A percentile compares a stretch with the other conserved stretches of the same genome.
phyloP scores from a whole-genome alignment of 1,140 invertebrate species.

The Camponotus pennsylvanicus region DNA sequence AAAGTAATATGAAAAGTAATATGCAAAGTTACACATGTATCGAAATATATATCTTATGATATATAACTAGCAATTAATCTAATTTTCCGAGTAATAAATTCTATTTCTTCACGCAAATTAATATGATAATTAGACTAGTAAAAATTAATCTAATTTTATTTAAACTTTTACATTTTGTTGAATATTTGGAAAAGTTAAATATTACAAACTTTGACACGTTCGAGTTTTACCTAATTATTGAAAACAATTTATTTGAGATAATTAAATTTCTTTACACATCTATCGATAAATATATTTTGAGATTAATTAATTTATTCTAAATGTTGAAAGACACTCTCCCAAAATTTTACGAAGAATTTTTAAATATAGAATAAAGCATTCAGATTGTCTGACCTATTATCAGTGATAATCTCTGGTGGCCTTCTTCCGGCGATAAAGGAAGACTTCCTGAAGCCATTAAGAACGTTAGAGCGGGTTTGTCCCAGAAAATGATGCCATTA shows the following conservation, averaged over 20 bases:
- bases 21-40: neutral
- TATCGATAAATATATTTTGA: neutral
- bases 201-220: neutral
- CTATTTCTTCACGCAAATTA: neutral
- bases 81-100: conserved; percentile 9
- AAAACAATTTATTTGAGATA: neutral
- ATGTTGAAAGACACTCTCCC: no score
- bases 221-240: neutral
- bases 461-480: conserved; percentile 47
- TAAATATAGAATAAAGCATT: neutral
- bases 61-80: neutral
- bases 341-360: conserved; percentile 3
- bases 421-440: conserved; percentile 69
- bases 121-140: neutral
- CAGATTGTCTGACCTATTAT: neutral
- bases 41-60: neutral
- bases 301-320: neutral
- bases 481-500: conserved; percentile 70
- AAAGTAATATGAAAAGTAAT: neutral
- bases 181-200: neutral
- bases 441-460: conserved; percentile 67
- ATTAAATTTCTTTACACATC: neutral
- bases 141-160: neutral
- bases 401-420: conserved; percentile 20
- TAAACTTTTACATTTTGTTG: neutral